These are phyloP conservation scores for Melopsittacus undulatus DNA, from an alignment of 2,797 vertebrate species.

Conservation along the genomic window DNA sequence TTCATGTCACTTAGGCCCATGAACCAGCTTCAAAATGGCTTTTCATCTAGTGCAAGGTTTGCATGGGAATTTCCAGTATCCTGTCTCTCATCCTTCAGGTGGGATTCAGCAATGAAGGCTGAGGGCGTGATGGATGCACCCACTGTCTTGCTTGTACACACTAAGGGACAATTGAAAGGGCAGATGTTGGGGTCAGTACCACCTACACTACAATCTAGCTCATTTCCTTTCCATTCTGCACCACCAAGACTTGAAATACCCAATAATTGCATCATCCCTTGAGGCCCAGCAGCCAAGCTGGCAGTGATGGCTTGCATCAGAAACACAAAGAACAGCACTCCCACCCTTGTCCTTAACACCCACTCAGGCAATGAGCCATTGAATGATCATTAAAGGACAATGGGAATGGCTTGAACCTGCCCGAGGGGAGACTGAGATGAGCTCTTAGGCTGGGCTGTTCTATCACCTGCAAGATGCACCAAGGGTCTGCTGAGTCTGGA, in stretches of 20 bases:
- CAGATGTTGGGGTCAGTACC: neutral
- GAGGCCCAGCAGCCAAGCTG: neutral
- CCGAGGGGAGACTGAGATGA: too few relatives aligned
- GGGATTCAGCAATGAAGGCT: neutral
- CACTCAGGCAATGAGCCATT: neutral
- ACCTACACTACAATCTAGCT: accelerated
- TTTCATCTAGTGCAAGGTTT: accelerated
- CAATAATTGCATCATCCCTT: neutral
- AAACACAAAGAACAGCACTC: neutral
- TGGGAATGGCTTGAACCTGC: too few relatives aligned
- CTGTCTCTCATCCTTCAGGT: accelerated
- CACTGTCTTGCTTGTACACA: neutral
- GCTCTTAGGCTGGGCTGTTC: neutral
- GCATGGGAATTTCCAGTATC: neutral
- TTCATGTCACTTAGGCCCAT: accelerated
- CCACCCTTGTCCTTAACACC: accelerated
- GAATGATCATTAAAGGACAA: too few relatives aligned
- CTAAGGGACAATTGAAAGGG: neutral
- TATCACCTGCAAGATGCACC: neutral
- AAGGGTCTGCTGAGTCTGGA: neutral
- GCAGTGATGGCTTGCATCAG: neutral
- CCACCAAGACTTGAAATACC: neutral
- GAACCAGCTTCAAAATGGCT: neutral
- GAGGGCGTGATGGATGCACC: neutral
- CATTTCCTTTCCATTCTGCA: neutral